A percentile compares a stretch with the other conserved stretches of the same genome.
phyloP scores from a whole-genome alignment of 2,113 vertebrate species.

The Stegostoma tigrinum region DNA sequence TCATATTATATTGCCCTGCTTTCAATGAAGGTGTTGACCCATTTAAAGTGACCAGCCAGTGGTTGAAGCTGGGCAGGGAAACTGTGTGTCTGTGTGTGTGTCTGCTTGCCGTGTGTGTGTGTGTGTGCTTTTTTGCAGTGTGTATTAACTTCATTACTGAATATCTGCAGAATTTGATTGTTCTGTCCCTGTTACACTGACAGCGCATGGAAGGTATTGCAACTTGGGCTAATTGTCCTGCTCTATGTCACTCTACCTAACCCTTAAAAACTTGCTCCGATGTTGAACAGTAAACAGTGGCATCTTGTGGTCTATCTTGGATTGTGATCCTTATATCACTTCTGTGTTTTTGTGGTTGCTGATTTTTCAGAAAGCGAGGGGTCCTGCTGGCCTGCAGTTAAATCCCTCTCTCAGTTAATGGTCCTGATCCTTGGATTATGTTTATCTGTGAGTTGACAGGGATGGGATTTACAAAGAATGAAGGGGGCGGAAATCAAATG shows the following conservation, averaged over 20 bases:
- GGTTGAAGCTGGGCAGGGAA: background rate
- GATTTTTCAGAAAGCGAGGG: background rate
- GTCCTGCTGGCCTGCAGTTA: background rate
- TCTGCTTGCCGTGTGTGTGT: background rate
- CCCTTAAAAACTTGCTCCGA: background rate
- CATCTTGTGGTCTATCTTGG: conserved; percentile 27
- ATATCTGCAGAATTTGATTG: background rate
- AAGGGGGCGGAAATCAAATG: background rate
- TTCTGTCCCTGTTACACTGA: background rate
- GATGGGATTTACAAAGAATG: background rate
- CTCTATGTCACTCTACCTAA: background rate
- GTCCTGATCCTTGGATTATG: background rate
- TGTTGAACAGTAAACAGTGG: conserved; percentile 15
- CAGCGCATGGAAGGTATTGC: background rate
- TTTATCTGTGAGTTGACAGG: background rate
- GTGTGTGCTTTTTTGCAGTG: background rate
- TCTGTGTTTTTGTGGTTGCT: background rate
- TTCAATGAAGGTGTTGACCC: background rate
- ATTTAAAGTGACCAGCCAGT: background rate
- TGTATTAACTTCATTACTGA: background rate
- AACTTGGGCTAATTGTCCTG: background rate
- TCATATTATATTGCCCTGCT: background rate
- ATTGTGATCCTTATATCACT: background rate
- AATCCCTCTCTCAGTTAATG: too few relatives aligned
- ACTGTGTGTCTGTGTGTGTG: background rate